These are phyloP conservation scores for Cyrtorhinus lividipennis DNA, from an alignment of 1,140 invertebrate species.

Conservation along the genomic window DNA sequence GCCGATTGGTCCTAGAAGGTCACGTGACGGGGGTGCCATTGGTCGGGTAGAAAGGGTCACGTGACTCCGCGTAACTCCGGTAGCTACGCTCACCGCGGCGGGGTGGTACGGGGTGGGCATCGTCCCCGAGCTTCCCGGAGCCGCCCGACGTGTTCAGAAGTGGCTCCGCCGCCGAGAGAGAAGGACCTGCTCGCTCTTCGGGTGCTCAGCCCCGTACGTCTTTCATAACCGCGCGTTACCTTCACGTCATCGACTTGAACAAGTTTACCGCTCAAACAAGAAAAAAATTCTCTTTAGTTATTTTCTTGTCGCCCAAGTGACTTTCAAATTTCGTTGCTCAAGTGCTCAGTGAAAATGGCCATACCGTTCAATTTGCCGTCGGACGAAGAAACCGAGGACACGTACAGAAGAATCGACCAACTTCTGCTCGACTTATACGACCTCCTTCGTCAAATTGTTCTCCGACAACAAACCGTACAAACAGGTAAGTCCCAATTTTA, in stretches of 20 bases:
- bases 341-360: slow-evolving; percentile 27
- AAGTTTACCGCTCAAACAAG: too few relatives aligned
- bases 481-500: background rate
- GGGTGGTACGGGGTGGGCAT: background rate
- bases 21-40: slow-evolving; percentile 6
- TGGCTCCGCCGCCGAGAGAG: background rate
- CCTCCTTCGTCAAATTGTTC: slow-evolving; percentile 24
- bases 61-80: background rate
- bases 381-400: slow-evolving; percentile 27
- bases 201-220: too few relatives aligned
- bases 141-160: background rate
- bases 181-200: background rate
- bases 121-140: background rate
- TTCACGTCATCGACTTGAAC: too few relatives aligned
- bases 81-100: background rate
- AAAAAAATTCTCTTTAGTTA: too few relatives aligned
- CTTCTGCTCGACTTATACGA: slow-evolving; percentile 26
- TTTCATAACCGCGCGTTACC: too few relatives aligned
- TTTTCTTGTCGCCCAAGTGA: too few relatives aligned
- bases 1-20: slow-evolving; percentile 7
- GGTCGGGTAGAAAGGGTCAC: background rate
- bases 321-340: too few relatives aligned
- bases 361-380: slow-evolving; percentile 31
- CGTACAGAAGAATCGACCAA: slow-evolving; percentile 25
- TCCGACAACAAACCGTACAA: slow-evolving; percentile 5